Conservation (phyloP, 2,113 vertebrate genomes). For the Geococcyx californianus region DNA sequence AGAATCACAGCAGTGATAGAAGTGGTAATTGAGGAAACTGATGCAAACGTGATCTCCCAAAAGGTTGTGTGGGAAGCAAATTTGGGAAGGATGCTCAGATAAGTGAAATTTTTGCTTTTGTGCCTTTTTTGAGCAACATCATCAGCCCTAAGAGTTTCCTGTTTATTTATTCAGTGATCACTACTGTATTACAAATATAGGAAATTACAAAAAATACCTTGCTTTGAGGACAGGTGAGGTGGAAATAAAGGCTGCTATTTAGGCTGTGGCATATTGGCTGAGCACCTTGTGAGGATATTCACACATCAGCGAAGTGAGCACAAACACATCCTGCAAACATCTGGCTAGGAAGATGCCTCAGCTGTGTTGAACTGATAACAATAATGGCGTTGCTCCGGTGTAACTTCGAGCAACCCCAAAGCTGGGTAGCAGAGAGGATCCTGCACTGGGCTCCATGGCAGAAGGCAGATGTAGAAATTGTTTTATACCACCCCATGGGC, state of each 20-base stretch:
- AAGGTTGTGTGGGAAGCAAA: conserved; percentile 57
- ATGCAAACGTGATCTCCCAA: conserved; percentile 52
- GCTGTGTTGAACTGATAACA: not conserved
- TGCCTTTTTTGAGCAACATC: conserved; percentile 9
- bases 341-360: conserved; percentile 10
- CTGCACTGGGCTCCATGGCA: rapidly evolving
- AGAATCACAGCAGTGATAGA: not conserved
- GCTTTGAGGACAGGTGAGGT: conserved; percentile 18
- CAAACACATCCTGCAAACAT: conserved; percentile 5
- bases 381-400: not conserved
- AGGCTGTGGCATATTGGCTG: not conserved
- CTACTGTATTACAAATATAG: not conserved
- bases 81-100: conserved; percentile 50
- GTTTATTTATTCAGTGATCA: not conserved
- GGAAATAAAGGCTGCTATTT: not conserved
- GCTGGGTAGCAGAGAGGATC: not conserved
- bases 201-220: not conserved
- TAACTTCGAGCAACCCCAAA: not conserved
- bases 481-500: not conserved
- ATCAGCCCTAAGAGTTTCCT: not conserved
- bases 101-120: conserved; percentile 27
- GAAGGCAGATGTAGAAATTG: not conserved
- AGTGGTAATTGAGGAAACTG: conserved; percentile 48
- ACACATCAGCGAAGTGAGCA: not conserved
- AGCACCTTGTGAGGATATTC: not conserved